These are phyloP conservation scores for Amblyornis subalaris DNA, from an alignment of 2,113 vertebrate genomes.

Conservation along the genomic window DNA sequence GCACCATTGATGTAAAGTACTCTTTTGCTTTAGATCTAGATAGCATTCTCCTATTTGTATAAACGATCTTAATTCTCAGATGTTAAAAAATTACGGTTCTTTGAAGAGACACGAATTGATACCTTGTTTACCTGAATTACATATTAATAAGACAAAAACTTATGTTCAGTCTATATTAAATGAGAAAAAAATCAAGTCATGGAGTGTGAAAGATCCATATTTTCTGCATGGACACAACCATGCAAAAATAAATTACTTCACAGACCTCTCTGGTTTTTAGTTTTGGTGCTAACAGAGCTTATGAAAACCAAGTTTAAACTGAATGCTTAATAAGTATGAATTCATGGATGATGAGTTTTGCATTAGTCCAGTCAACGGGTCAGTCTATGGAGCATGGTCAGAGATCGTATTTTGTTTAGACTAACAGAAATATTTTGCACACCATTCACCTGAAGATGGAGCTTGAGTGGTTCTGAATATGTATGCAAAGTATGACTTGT, in stretches of 20 bases:
- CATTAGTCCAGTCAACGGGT: constrained; percentile 39
- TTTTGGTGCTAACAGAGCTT: constrained; percentile 45
- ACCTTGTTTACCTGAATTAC: not conserved
- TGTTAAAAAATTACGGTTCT: not conserved
- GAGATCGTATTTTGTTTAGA: not conserved
- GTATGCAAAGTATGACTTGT: not conserved
- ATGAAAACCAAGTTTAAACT: constrained; percentile 47
- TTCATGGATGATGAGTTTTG: constrained; percentile 44
- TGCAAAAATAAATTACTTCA: constrained; percentile 48
- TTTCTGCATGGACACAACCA: constrained; percentile 1
- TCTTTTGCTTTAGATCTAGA: not conserved
- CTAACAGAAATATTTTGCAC: constrained; percentile 34
- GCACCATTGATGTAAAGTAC: not conserved
- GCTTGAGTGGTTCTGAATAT: constrained; percentile 39
- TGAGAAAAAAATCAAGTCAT: constrained; percentile 11
- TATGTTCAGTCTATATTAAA: not conserved
- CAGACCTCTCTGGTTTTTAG: constrained; percentile 7
- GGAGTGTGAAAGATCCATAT: not conserved
- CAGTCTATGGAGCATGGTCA: not conserved
- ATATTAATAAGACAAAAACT: not conserved
- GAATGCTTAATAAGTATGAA: constrained; percentile 19
- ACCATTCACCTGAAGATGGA: constrained; percentile 47
- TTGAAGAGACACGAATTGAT: not conserved
- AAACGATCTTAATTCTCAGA: not conserved
- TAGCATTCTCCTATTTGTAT: not conserved